Base-by-base conservation (phyloP, 2,113 vertebrate genomes). In the Chaetops frenatus region DNA sequence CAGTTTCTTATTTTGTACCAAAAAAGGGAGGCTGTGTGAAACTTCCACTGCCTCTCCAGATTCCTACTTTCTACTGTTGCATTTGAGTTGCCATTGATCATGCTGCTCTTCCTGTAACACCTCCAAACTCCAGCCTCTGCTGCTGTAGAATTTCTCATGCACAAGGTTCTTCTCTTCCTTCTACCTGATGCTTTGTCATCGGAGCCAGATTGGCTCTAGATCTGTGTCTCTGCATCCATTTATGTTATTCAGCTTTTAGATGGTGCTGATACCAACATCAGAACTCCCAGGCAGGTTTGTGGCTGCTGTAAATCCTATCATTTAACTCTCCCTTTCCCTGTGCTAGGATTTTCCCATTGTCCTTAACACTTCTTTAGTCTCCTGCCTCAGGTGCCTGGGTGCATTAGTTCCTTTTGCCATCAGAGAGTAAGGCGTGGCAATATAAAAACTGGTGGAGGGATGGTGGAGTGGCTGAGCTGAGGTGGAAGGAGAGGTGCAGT, bases 381-480 rank as follows among this genome's bases (percentile, higher is more conserved):
- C 60, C 12, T 89, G 35, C 56, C 64, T 84, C 33, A 27, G 35
- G 23, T 45, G 47, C 5, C 10, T 4, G 45, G 58, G 70, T 36
- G 6, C 7, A 10, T 56, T 12, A 48, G 20, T 74, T 82, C 61
- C 23, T 66, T 78, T 33, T 67, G 76, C 57, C 27, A 14, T 72
- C 38, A 28, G 58, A 78, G 47, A 44, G 25, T 3, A 1, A 73
- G 47, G 25, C 28, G 25, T 0, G 0, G 23, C 2, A 1, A 33
- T 42, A 45, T 16, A 28, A 58, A 45, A 74, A 2, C 53, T 24
- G 74, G 10, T 25, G 7, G n/a, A 33, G 71, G 27, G 47, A 23
- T 53, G 61, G 25, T 24, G 23, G 38, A 79, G 35, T 15, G 16
- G 40, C 56, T 53, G 42, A 62, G 65, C 48, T 57, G 83, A 53